Conservation (phyloP, 2,888 invertebrate genomes). For the Ferrisia virgata region DNA sequence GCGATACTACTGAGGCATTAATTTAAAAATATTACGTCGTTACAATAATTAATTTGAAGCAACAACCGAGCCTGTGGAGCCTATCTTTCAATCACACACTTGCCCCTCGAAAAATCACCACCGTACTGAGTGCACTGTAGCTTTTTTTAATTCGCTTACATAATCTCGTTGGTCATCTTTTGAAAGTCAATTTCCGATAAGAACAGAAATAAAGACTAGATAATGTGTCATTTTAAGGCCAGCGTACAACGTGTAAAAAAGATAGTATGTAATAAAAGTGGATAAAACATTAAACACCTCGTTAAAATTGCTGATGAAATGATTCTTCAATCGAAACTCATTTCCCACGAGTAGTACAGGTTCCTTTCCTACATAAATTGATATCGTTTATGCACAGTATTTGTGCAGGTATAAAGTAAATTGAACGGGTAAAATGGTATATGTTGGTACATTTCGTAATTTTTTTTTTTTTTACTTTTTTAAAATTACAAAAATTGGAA, state of each 20-base stretch:
- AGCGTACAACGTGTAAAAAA: neutral
- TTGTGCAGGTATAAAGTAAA: too few species aligned
- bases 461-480: too few species aligned
- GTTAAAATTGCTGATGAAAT: neutral
- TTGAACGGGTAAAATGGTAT: too few species aligned
- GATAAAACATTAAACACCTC: neutral
- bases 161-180: neutral
- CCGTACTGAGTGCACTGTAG: neutral
- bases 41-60: neutral
- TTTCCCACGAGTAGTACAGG: neutral
- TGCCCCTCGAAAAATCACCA: neutral
- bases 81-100: neutral
- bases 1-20: neutral
- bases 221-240: neutral
- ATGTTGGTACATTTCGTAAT: too few species aligned
- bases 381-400: neutral
- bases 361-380: neutral
- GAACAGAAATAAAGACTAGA: neutral
- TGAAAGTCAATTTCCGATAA: neutral
- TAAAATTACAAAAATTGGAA: neutral
- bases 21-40: neutral
- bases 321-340: neutral
- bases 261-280: neutral
- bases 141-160: neutral
- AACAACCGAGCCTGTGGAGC: neutral